phyloP scores from a whole-genome alignment of 2,888 invertebrate genomes.

The Apomyelois bistriatella region DNA sequence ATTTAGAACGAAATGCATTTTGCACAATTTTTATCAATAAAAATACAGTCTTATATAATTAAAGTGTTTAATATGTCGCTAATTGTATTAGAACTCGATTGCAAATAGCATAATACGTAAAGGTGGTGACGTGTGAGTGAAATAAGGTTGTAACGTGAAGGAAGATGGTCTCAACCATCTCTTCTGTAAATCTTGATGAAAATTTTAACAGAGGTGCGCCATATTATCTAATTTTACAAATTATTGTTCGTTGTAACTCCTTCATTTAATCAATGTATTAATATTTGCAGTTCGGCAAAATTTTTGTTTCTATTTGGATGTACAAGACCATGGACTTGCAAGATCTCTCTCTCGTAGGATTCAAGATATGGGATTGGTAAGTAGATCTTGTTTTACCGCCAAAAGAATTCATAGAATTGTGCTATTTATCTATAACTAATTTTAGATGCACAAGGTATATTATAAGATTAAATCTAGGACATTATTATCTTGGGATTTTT shows the following conservation, averaged over 20 bases:
- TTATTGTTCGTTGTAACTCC: background rate
- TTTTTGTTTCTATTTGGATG: constrained; percentile 87
- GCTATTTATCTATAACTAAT: no score
- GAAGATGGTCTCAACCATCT: constrained; percentile 71
- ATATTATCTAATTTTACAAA: constrained; percentile 20
- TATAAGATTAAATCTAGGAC: constrained; percentile 30
- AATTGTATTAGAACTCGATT: constrained; percentile 15
- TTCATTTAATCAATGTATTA: constrained; percentile 15
- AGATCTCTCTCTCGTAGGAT: constrained; percentile 84
- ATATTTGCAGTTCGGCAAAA: constrained; percentile 77
- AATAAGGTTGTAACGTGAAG: constrained; percentile 22
- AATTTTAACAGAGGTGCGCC: constrained; percentile 69
- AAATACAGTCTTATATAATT: constrained; percentile 48
- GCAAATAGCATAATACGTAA: constrained; percentile 12
- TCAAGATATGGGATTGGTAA: constrained; percentile 86
- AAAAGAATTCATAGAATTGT: constrained; percentile 29
- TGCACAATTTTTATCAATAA: constrained; percentile 34
- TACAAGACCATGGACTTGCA: constrained; percentile 84
- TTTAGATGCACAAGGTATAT: constrained; percentile 11
- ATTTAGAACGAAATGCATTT: constrained; percentile 49
- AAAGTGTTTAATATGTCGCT: constrained; percentile 1
- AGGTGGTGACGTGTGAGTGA: constrained; percentile 20
- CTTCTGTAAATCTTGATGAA: constrained; percentile 68
- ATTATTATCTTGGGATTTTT: constrained; percentile 21
- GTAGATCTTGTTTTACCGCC: constrained; percentile 58